phyloP scores from a whole-genome alignment of 2,113 vertebrate genomes.

The Neodontobutis hainanensis region DNA sequence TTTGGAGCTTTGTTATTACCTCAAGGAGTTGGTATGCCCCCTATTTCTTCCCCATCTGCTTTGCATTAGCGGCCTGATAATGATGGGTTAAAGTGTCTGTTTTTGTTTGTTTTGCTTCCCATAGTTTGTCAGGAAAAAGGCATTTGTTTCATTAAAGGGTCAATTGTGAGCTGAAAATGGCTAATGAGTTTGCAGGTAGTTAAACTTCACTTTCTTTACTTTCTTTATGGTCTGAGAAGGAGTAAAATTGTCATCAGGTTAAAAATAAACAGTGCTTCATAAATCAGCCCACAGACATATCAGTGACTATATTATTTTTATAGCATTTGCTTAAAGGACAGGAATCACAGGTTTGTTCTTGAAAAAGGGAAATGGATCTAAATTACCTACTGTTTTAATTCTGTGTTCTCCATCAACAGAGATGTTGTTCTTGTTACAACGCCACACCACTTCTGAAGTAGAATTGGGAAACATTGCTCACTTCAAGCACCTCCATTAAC shows the following conservation, averaged over 20 bases:
- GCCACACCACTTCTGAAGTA: constrained; percentile 24
- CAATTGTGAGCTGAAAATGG: constrained; percentile 63
- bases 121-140: constrained; percentile 81
- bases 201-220: constrained; percentile 59
- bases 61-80: constrained; percentile 85
- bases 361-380: background rate
- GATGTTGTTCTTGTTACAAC: constrained; percentile 23
- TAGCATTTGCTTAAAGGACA: background rate
- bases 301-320: background rate
- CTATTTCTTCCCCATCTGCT: constrained; percentile 84
- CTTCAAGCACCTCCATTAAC: constrained; percentile 32
- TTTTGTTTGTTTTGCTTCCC: constrained; percentile 85
- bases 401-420: constrained; percentile 11
- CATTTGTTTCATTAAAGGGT: constrained; percentile 83
- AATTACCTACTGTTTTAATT: constrained; percentile 10
- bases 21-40: constrained; percentile 89
- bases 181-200: constrained; percentile 65
- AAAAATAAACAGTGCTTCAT: no score
- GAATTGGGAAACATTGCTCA: constrained; percentile 14
- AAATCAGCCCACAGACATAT: no score
- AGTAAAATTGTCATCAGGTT: constrained; percentile 13
- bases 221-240: constrained; percentile 36
- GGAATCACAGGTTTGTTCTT: constrained; percentile 1
- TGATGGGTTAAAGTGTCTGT: constrained; percentile 82
- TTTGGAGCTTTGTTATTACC: constrained; percentile 81